Conservation (phyloP, 2,888 invertebrate genomes). For the Protophormia terraenovae region DNA sequence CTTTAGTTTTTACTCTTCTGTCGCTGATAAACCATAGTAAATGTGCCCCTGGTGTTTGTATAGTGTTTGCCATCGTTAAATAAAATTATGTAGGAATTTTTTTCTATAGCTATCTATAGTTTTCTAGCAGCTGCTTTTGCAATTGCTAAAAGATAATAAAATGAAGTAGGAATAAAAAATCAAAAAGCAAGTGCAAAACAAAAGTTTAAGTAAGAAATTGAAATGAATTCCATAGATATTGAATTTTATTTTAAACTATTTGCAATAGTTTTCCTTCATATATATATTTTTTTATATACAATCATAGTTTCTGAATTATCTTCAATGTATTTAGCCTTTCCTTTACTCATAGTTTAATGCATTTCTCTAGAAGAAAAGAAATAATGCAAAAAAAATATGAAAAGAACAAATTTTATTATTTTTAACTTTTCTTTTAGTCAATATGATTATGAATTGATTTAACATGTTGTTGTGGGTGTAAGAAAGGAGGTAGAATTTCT, state of each 20-base stretch:
- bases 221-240: slow-evolving; percentile 50
- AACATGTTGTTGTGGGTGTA: slow-evolving; percentile 24
- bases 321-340: neutral
- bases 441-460: slow-evolving; percentile 63
- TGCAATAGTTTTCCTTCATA: neutral
- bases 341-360: slow-evolving; percentile 2
- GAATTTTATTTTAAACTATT: slow-evolving; percentile 43
- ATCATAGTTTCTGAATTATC: slow-evolving; percentile 34
- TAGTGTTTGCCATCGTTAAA: slow-evolving; percentile 37
- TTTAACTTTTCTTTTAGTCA: slow-evolving; percentile 38
- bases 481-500: neutral
- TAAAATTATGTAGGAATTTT: slow-evolving; percentile 49
- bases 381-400: neutral
- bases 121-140: slow-evolving; percentile 20
- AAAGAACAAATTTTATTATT: slow-evolving; percentile 9
- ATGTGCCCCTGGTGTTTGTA: neutral
- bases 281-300: neutral
- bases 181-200: slow-evolving; percentile 8
- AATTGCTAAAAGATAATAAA: slow-evolving; percentile 23
- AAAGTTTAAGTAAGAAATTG: slow-evolving; percentile 38
- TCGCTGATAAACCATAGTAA: neutral
- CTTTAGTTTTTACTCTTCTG: neutral
- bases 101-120: slow-evolving; percentile 6
- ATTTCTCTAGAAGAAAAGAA: neutral
- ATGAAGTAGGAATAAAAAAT: neutral